Evolutionary conservation across 1,140 invertebrate genomes (phyloP), one percentile per base, ranked within the genome.

Genomic region (Amphibalanus amphitrite): DNA sequence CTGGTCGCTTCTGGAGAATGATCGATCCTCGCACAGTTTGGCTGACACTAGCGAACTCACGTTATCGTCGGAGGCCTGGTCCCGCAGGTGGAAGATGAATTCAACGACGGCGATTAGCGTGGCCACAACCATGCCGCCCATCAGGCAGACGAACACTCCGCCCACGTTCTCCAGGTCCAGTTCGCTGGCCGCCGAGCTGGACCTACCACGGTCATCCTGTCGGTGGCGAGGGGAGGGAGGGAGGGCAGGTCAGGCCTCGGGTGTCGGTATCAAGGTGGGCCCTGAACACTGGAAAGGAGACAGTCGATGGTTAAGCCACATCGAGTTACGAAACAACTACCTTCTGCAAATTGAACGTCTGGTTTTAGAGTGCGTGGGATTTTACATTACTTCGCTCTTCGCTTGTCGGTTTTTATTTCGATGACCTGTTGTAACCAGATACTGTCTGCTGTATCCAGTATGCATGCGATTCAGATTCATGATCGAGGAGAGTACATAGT

Each of bases 121-220:
- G 20, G 79, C 79, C 64, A 79, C 74, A 10, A 73, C 76, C 73
- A 80, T 76, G 1, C 80, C 80, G 28, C 84, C 83, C 1, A 88
- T 84, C 0, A 97, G 80, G 0, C 95, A 91, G 0, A 95, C 85
- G 79, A 94, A 97, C 20, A 96, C 91, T 69, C 93, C 94, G 71
- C 92, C 91, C 15, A 96, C 90, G 74, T 93, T 90, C 29, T 86
- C 85, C 47, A 95, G 83, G 26, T 86, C 87, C 30, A 85, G 77
- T 70, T 82, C 78, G 30, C 76, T 78, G 0, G 79, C 79, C n/a
- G n/a, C n/a, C n/a, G n/a, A n/a, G 10, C 3, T 67, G 26, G 65
- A 67, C 8, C 17, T 3, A 8, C 65, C 65, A 17, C 65, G 3
- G 26, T 67, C 65, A 3, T 67, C 65, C 65, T 67, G 10, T 25